phyloP scores from a whole-genome alignment of 2,797 vertebrate genomes.

The Protosalanx chinensis region DNA sequence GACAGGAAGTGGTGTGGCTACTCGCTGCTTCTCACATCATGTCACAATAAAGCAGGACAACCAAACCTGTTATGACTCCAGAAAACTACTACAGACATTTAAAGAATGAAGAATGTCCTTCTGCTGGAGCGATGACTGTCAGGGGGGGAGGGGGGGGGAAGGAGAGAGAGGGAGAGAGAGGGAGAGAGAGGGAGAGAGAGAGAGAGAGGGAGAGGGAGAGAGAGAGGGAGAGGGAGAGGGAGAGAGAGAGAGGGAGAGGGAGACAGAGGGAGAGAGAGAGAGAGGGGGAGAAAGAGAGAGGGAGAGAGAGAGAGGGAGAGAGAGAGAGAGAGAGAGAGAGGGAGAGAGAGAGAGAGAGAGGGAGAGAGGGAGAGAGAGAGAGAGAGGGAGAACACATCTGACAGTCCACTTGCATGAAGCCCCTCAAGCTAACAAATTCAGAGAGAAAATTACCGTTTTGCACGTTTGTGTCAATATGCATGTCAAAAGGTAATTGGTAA shows the following conservation, averaged over 20 bases:
- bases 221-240: too few relatives aligned
- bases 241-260: too few relatives aligned
- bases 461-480: constrained; percentile 77
- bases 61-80: neutral
- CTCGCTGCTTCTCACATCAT: neutral
- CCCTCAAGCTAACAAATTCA: constrained; percentile 75
- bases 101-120: constrained; percentile 32
- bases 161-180: too few relatives aligned
- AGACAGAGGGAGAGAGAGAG: too few relatives aligned
- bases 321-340: too few relatives aligned
- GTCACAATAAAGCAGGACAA: constrained; percentile 8
- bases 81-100: constrained; percentile 28
- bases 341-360: too few relatives aligned
- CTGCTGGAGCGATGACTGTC: constrained; percentile 42
- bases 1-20: neutral
- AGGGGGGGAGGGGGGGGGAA: constrained; percentile 50
- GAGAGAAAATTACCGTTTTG: constrained; percentile 77
- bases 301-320: too few relatives aligned
- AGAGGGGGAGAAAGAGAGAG: too few relatives aligned
- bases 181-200: too few relatives aligned
- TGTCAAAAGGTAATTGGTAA: constrained; percentile 79
- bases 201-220: too few relatives aligned
- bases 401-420: constrained; percentile 72
- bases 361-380: too few relatives aligned
- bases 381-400: constrained; percentile 71